These are phyloP conservation scores for Steatornis caripensis DNA, from an alignment of 2,113 vertebrate species.

Conservation along the genomic window DNA sequence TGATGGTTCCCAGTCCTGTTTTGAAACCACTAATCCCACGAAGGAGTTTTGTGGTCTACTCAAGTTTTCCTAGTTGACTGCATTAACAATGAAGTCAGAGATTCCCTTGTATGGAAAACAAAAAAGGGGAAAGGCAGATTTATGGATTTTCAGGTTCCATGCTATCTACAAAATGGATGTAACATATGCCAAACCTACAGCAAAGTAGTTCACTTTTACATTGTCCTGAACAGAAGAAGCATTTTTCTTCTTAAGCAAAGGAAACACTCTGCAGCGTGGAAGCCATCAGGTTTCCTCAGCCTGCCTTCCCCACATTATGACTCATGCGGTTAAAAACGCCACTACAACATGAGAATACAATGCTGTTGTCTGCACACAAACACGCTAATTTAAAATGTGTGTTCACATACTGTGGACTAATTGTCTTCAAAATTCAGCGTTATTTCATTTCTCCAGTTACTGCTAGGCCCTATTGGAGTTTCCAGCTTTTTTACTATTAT, in stretches of 20 bases:
- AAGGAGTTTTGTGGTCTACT: conserved; percentile 18
- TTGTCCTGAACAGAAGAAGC: neutral
- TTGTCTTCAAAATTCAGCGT: neutral
- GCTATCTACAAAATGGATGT: neutral
- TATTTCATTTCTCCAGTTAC: neutral
- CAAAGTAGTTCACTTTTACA: neutral
- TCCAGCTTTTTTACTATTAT: neutral
- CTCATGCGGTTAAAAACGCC: neutral
- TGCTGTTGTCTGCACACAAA: conserved; percentile 20
- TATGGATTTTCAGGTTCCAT: neutral
- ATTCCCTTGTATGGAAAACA: neutral
- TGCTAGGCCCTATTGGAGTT: neutral
- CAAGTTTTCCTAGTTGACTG: conserved; percentile 8
- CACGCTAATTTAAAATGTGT: neutral
- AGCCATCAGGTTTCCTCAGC: conserved; percentile 25
- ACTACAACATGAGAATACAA: neutral
- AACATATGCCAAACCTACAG: neutral
- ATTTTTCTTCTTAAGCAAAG: neutral
- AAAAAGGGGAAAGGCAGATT: neutral
- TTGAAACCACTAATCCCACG: neutral
- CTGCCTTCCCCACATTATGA: neutral
- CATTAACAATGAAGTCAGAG: conserved; percentile 22
- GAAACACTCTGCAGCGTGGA: neutral
- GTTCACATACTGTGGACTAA: neutral
- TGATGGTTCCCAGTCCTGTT: conserved; percentile 10